Conservation (phyloP, 1,140 invertebrate species). For the Gonatopus flavifemur region DNA sequence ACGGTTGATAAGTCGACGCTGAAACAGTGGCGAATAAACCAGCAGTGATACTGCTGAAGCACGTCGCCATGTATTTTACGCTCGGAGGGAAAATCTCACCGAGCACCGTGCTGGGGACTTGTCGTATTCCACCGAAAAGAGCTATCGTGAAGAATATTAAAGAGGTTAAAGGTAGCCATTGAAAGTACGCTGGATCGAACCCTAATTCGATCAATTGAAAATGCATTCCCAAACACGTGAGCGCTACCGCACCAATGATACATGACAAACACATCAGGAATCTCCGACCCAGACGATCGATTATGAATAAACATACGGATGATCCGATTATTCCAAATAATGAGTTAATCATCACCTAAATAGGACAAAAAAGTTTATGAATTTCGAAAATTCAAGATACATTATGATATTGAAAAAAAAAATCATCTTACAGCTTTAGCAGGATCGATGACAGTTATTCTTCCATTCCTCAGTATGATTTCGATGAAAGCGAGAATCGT, state of each 20-base stretch:
- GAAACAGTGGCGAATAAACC: constrained; percentile 73
- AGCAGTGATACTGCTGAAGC: constrained; percentile 69
- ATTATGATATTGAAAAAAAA: too few species aligned
- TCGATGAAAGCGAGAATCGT: constrained; percentile 76
- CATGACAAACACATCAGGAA: constrained; percentile 66
- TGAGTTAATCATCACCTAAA: constrained; percentile 71
- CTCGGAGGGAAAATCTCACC: constrained; percentile 32
- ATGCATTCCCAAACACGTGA: constrained; percentile 35
- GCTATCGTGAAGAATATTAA: constrained; percentile 20
- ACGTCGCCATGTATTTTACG: constrained; percentile 68
- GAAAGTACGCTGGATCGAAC: background rate
- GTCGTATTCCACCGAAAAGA: constrained; percentile 68
- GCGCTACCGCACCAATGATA: constrained; percentile 53
- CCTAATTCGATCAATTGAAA: constrained; percentile 22
- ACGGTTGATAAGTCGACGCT: constrained; percentile 73
- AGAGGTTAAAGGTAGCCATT: constrained; percentile 20
- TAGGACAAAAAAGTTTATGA: too few species aligned
- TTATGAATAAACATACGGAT: constrained; percentile 62
- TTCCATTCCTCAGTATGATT: constrained; percentile 68
- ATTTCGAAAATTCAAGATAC: too few species aligned
- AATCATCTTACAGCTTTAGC: constrained; percentile 54
- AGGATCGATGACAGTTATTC: constrained; percentile 51
- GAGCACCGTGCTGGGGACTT: constrained; percentile 69
- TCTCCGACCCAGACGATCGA: constrained; percentile 70
- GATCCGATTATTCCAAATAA: constrained; percentile 65